Evolutionary conservation across 2,113 vertebrate species (phyloP).

Genomic region (Asarcornis scutulata): DNA sequence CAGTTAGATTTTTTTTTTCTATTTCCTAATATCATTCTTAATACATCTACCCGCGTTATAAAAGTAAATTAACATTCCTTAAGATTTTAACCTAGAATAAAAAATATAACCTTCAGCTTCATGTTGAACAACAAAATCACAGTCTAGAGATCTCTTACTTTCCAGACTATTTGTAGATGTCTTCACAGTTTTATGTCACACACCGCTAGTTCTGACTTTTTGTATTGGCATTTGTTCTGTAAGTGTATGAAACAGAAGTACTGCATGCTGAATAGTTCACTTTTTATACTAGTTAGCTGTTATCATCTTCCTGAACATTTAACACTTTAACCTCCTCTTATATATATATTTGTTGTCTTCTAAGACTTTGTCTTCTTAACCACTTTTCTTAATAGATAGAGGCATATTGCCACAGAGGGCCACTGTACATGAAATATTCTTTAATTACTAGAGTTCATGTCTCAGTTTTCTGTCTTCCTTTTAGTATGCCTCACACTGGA

Average conservation of each 20-base stretch:
- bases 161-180: not conserved
- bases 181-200: not conserved
- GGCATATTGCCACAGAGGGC: not conserved
- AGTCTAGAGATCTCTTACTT: not conserved
- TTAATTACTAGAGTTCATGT: not conserved
- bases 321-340: not conserved
- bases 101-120: not conserved
- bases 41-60: fast-evolving
- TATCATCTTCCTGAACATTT: not conserved
- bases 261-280: not conserved
- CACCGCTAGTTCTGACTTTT: not conserved
- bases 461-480: not conserved
- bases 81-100: not conserved
- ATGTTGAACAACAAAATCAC: not conserved
- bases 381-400: not conserved
- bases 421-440: not conserved
- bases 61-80: not conserved
- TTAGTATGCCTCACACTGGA: not conserved
- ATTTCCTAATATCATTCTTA: not conserved
- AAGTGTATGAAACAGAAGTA: not conserved
- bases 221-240: not conserved
- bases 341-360: not conserved
- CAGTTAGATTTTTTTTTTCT: not conserved
- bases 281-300: not conserved
- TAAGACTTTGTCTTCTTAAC: not conserved